Conservation (phyloP, 2,888 invertebrate species). For the Serrognathus titanus region DNA sequence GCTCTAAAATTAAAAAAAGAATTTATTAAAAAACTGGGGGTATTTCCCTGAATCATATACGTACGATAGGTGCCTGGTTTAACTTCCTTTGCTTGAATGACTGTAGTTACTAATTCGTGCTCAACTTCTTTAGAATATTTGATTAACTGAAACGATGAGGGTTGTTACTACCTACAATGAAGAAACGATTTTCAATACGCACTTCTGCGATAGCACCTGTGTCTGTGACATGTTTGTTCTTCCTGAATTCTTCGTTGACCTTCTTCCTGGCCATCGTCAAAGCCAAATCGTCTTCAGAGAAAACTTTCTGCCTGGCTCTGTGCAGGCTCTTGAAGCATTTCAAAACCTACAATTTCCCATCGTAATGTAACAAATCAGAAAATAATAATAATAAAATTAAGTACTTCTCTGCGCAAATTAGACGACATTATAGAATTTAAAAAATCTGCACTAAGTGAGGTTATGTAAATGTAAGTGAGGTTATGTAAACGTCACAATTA, state of each 20-base stretch:
- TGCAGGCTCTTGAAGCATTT: conserved; percentile 70
- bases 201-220: conserved; percentile 62
- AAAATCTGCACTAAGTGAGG: neutral
- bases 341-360: conserved; percentile 56
- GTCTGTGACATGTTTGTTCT: conserved; percentile 62
- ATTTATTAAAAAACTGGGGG: neutral
- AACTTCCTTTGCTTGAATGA: conserved; percentile 70
- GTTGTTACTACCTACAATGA: conserved; percentile 6
- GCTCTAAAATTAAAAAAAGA: conserved; percentile 52
- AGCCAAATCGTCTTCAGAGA: conserved; percentile 63
- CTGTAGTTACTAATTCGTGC: conserved; percentile 64
- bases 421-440: conserved; percentile 3
- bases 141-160: conserved; percentile 56
- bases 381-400: neutral
- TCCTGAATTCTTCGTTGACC: conserved; percentile 73
- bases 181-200: conserved; percentile 21
- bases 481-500: neutral
- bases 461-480: neutral
- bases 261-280: conserved; percentile 61
- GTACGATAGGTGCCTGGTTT: conserved; percentile 66
- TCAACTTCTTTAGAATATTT: conserved; percentile 67
- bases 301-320: conserved; percentile 63
- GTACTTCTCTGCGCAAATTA: conserved; percentile 10
- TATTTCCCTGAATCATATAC: conserved; percentile 19
- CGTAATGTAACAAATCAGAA: conserved; percentile 8